Conservation (phyloP, 1,140 invertebrate genomes). For the Euwallacea similis region DNA sequence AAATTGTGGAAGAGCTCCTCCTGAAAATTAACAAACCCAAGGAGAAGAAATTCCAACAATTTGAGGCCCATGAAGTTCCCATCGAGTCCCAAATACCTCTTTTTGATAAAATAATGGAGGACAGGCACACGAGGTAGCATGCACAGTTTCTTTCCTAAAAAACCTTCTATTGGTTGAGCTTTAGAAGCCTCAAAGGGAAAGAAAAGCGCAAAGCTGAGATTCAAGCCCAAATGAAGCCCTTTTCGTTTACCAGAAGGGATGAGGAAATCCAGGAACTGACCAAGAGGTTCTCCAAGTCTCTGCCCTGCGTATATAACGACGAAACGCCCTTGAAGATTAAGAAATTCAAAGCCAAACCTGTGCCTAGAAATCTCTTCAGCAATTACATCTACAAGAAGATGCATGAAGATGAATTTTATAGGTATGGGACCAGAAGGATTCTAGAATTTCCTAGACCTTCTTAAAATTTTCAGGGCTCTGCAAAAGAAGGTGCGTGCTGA, state of each 20-base stretch:
- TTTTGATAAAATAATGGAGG: conserved; percentile 69
- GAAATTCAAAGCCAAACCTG: conserved; percentile 66
- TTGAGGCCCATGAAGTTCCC: conserved; percentile 65
- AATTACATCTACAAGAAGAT: conserved; percentile 71
- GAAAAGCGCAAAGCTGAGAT: conserved; percentile 61
- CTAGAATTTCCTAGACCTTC: background rate
- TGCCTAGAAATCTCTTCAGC: conserved; percentile 69
- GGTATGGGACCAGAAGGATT: conserved; percentile 51
- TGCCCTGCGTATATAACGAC: conserved; percentile 58
- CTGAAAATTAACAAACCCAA: conserved; percentile 56
- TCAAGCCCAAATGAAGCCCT: conserved; percentile 64
- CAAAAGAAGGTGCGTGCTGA: conserved; percentile 69
- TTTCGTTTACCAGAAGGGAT: conserved; percentile 63
- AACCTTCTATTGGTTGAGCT: conserved; percentile 21
- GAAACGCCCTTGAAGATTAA: conserved; percentile 52
- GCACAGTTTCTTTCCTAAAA: background rate
- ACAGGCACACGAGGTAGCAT: conserved; percentile 67
- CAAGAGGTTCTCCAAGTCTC: conserved; percentile 58
- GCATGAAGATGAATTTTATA: conserved; percentile 70
- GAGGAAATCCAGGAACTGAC: conserved; percentile 55
- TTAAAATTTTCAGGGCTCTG: conserved; percentile 57
- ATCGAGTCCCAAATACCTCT: conserved; percentile 68
- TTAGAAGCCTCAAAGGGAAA: conserved; percentile 59
- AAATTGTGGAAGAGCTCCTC: conserved; percentile 58
- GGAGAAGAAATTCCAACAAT: conserved; percentile 56